These are phyloP conservation scores for Pterocles burchelli DNA, from an alignment of 2,113 vertebrate species.

Conservation along the genomic window DNA sequence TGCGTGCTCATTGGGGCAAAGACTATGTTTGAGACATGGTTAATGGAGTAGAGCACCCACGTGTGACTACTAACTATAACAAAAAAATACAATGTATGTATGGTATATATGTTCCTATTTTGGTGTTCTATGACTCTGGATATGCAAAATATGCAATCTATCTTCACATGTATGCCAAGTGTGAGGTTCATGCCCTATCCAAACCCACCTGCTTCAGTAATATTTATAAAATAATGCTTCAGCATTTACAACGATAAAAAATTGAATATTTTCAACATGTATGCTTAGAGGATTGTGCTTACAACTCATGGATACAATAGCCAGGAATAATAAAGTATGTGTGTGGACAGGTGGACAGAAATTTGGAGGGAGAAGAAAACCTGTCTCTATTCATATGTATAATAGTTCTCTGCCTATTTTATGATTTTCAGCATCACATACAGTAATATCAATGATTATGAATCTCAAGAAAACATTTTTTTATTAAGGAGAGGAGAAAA, in stretches of 20 bases:
- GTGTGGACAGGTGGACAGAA: background rate
- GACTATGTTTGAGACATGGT: background rate
- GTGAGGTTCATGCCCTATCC: background rate
- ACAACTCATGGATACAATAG: background rate
- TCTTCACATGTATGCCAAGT: background rate
- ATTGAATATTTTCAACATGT: background rate
- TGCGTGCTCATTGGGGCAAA: background rate
- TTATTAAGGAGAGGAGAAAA: constrained; percentile 4
- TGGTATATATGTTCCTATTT: background rate
- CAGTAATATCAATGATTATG: background rate
- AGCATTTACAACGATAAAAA: background rate
- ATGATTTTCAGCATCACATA: background rate
- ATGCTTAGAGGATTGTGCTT: background rate
- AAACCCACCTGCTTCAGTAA: background rate
- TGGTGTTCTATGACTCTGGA: background rate
- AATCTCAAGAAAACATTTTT: constrained; percentile 48
- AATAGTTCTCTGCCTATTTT: background rate
- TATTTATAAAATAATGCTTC: background rate
- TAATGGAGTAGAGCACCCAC: background rate
- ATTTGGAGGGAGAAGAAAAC: background rate
- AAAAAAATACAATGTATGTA: background rate
- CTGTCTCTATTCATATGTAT: background rate
- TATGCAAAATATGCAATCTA: background rate
- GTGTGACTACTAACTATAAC: background rate
- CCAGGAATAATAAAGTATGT: background rate